These are phyloP conservation scores for Morone saxatilis DNA, from an alignment of 2,113 vertebrate species.

Conservation along the genomic window DNA sequence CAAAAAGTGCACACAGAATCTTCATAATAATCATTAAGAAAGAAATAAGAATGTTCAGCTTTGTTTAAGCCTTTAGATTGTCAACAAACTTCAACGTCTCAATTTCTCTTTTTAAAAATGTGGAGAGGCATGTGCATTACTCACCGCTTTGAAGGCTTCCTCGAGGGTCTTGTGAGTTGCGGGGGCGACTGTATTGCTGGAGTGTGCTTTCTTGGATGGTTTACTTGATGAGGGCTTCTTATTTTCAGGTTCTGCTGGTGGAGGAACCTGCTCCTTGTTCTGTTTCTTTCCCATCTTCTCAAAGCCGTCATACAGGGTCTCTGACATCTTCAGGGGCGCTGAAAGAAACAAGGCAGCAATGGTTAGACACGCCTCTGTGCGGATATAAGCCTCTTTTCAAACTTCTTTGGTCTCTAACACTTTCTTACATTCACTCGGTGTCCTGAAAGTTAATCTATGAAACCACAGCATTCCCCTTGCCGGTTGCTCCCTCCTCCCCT, in stretches of 20 bases:
- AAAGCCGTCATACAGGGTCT: constrained; percentile 89
- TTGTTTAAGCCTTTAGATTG: not conserved
- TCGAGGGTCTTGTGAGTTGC: constrained; percentile 86
- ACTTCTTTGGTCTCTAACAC: not conserved
- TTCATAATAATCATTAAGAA: not conserved
- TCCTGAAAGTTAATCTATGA: constrained; percentile 26
- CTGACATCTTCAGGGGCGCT: constrained; percentile 86
- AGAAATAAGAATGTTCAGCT: not conserved
- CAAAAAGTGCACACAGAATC: not conserved
- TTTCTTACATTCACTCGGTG: not conserved
- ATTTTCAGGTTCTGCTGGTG: constrained; percentile 78
- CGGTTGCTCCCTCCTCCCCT: not conserved
- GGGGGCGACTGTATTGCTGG: constrained; percentile 44
- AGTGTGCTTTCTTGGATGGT: constrained; percentile 76
- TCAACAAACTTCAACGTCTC: not conserved
- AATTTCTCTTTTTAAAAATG: not conserved
- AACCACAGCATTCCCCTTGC: not conserved
- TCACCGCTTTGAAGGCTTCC: constrained; percentile 92
- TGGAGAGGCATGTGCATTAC: constrained; percentile 63
- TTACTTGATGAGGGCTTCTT: constrained; percentile 77
- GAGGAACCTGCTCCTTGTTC: constrained; percentile 97
- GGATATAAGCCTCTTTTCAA: not conserved
- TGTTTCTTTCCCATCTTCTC: constrained; percentile 89
- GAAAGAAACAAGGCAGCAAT: constrained; percentile 22
- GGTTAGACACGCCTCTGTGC: not conserved